phyloP scores from a whole-genome alignment of 2,113 vertebrate genomes.

The Ursus arctos region DNA sequence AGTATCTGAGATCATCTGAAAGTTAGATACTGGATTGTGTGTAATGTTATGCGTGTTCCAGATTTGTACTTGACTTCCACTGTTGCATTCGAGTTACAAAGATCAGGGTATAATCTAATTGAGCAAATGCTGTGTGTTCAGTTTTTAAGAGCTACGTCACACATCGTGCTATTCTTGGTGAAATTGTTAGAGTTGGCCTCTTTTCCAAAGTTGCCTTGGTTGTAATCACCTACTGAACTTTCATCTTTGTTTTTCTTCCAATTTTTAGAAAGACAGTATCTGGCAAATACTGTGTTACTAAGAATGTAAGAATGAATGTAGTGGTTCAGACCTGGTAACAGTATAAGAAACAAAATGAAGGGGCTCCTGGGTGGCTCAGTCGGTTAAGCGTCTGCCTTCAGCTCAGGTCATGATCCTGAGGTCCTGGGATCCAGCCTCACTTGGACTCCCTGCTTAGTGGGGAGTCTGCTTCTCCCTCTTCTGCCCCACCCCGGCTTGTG shows the following conservation, averaged over 20 bases:
- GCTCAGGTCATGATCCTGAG: not conserved
- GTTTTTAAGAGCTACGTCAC: slow-evolving; percentile 19
- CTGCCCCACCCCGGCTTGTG: not conserved
- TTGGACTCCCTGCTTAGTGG: not conserved
- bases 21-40: not conserved
- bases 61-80: not conserved
- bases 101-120: slow-evolving; percentile 57
- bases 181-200: not conserved
- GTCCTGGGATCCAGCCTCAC: not conserved
- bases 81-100: slow-evolving; percentile 35
- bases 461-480: not conserved
- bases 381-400: not conserved
- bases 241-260: slow-evolving; percentile 47
- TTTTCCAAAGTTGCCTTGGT: slow-evolving; percentile 21
- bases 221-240: slow-evolving; percentile 48
- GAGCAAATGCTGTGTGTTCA: slow-evolving; percentile 21
- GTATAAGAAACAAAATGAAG: not conserved
- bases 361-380: not conserved
- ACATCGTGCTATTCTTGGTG: slow-evolving; percentile 54
- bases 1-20: not conserved
- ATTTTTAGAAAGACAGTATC: not conserved
- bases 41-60: not conserved
- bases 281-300: not conserved
- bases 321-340: not conserved
- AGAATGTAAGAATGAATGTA: not conserved